A percentile compares a stretch with the other conserved stretches of the same genome.
These are phyloP conservation scores for Oreochromis spilurus DNA, from an alignment of 2,113 vertebrate genomes.

Conservation along the genomic window DNA sequence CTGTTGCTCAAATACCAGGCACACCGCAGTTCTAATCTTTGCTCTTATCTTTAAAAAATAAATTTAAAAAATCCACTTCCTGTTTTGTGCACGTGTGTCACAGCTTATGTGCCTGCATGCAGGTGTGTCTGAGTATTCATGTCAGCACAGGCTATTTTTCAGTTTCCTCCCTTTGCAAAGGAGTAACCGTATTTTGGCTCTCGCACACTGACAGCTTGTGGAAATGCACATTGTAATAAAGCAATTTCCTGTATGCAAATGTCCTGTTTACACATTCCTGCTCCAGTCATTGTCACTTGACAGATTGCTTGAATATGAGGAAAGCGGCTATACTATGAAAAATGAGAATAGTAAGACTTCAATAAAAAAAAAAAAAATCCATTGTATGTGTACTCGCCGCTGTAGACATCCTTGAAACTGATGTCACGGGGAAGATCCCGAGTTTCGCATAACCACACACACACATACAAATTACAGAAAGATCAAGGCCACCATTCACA, in stretches of 20 bases:
- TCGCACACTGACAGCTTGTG: slow-evolving; percentile 55
- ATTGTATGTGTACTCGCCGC: slow-evolving; percentile 18
- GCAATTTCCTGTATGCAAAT: slow-evolving; percentile 75
- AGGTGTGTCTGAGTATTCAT: slow-evolving; percentile 15
- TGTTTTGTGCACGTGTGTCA: neutral
- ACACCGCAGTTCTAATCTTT: neutral
- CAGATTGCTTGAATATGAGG: slow-evolving; percentile 58
- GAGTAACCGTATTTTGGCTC: slow-evolving; percentile 40
- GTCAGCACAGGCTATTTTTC: slow-evolving; percentile 49
- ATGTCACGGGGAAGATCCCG: slow-evolving; percentile 19
- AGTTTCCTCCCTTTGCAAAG: slow-evolving; percentile 23
- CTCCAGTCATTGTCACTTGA: slow-evolving; percentile 64
- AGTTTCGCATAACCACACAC: neutral
- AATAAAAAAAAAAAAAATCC: slow-evolving; percentile 46
- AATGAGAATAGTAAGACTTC: slow-evolving; percentile 54
- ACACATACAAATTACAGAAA: slow-evolving; percentile 25
- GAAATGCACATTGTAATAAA: slow-evolving; percentile 66
- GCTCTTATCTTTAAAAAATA: neutral
- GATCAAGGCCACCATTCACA: slow-evolving; percentile 18
- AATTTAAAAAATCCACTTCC: neutral
- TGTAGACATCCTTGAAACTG: slow-evolving; percentile 24
- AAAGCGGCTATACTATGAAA: slow-evolving; percentile 51
- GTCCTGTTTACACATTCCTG: slow-evolving; percentile 61
- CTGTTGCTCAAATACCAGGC: neutral
- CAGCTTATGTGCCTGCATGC: neutral